Evolutionary conservation across 2,113 vertebrate species (phyloP).

Genomic region (Smithornis capensis): DNA sequence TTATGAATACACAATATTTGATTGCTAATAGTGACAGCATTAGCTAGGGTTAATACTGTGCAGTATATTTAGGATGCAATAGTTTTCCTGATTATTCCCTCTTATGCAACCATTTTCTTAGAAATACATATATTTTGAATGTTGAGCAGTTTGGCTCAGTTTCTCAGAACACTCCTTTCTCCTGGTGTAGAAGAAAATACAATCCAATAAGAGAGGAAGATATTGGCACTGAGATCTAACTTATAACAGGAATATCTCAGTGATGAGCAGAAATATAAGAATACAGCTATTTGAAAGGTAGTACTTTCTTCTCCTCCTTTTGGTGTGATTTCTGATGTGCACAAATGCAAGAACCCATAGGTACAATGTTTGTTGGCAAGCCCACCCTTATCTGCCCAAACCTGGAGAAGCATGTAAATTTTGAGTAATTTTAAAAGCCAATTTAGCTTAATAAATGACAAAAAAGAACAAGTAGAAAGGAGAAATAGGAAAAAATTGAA

Average conservation of each 20-base stretch:
- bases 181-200: background rate
- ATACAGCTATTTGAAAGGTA: background rate
- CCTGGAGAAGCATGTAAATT: background rate
- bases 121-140: background rate
- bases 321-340: background rate
- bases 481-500: background rate
- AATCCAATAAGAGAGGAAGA: background rate
- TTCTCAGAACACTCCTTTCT: background rate
- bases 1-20: background rate
- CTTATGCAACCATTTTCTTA: background rate
- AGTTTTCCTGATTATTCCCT: background rate
- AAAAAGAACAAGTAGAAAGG: background rate
- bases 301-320: background rate
- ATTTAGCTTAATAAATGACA: background rate
- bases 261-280: background rate
- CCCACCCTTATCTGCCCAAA: background rate
- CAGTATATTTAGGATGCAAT: background rate
- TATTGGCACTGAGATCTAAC: background rate
- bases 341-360: background rate
- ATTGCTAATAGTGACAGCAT: background rate
- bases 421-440: background rate
- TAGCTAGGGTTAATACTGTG: background rate
- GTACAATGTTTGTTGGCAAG: fast-evolving
- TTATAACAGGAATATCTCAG: background rate
- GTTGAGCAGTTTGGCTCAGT: background rate